Conservation (phyloP, 2,113 vertebrate species). For the Actenoides hombroni region DNA sequence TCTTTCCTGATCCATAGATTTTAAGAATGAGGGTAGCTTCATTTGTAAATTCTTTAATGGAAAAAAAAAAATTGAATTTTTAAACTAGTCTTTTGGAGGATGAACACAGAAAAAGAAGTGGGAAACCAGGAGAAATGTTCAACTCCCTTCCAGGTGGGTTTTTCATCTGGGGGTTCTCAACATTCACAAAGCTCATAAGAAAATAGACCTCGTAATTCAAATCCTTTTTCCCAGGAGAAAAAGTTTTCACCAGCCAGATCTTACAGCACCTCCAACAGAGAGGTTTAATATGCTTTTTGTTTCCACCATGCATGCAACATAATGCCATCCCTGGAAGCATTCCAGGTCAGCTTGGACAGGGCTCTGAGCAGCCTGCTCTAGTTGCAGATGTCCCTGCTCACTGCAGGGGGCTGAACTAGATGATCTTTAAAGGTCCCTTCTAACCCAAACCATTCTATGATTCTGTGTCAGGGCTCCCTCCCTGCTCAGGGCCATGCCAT, state of each 20-base stretch:
- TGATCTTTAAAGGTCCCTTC: neutral
- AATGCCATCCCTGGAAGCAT: neutral
- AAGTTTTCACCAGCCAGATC: neutral
- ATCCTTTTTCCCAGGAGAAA: neutral
- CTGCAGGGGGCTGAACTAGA: neutral
- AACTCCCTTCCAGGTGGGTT: neutral
- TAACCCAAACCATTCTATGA: neutral
- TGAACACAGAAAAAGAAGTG: neutral
- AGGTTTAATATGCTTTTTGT: neutral
- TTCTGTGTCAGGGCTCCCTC: neutral
- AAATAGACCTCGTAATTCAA: neutral
- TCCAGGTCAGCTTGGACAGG: neutral
- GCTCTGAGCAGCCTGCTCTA: neutral
- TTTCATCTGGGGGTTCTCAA: neutral
- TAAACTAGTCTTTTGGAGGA: neutral
- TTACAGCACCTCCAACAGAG: neutral
- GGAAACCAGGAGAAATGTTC: neutral
- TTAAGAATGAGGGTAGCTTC: neutral
- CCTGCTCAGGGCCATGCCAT: accelerated
- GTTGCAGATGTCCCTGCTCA: neutral
- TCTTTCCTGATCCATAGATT: neutral
- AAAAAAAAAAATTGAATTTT: neutral
- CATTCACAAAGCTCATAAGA: neutral
- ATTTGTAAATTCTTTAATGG: neutral
- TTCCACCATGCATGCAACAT: neutral